phyloP scores from a whole-genome alignment of 1,140 invertebrate species.

The Cheumatopsyche charites region DNA sequence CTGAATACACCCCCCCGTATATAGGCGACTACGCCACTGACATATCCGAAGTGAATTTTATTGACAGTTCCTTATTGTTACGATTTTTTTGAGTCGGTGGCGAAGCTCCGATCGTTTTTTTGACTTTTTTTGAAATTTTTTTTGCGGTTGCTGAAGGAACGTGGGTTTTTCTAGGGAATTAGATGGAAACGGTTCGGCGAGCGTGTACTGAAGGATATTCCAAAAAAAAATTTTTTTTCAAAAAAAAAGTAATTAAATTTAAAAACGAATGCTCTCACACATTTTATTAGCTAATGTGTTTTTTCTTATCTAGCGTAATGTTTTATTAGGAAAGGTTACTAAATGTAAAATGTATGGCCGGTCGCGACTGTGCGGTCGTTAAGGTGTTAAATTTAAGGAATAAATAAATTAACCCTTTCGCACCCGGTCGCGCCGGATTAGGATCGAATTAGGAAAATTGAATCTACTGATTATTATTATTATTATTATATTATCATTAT shows the following conservation, averaged over 20 bases:
- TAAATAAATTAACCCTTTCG: constrained; percentile 4
- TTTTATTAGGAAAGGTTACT: constrained; percentile 30
- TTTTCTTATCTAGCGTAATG: constrained; percentile 28
- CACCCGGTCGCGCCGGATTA: background rate
- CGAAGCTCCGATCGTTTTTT: background rate
- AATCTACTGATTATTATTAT: constrained; percentile 34
- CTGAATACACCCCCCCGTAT: background rate
- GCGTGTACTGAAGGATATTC: background rate
- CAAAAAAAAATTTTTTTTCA: constrained; percentile 16
- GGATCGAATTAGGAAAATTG: constrained; percentile 33
- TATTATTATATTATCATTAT: background rate
- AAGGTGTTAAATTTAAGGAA: background rate
- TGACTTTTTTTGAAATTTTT: no score
- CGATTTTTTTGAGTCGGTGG: constrained; percentile 7
- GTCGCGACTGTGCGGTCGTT: background rate
- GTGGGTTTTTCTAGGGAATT: background rate
- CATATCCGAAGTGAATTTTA: background rate
- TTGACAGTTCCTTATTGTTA: constrained; percentile 7
- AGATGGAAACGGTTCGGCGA: constrained; percentile 23
- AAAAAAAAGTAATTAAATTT: constrained; percentile 2
- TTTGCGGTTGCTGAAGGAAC: background rate
- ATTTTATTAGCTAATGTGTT: constrained; percentile 26
- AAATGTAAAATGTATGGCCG: constrained; percentile 27
- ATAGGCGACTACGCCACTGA: background rate
- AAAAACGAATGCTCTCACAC: constrained; percentile 14